These are phyloP conservation scores for Bufotes viridis DNA, from an alignment of 2,797 vertebrate genomes.

Conservation along the genomic window DNA sequence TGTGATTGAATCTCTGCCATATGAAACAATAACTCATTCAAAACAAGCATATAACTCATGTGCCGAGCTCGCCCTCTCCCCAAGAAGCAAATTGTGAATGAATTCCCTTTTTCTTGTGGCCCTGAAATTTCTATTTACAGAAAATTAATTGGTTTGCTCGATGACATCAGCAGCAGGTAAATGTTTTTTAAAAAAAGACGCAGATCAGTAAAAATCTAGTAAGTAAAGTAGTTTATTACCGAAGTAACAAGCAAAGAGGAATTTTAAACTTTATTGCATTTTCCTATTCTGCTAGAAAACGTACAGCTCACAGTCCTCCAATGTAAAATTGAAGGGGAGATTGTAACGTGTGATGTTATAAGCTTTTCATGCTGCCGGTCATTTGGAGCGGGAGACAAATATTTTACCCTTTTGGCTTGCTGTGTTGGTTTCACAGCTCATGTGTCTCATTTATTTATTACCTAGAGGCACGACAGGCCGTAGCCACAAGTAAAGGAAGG, in stretches of 20 bases:
- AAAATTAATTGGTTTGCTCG: slow-evolving; percentile 56
- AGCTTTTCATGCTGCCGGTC: slow-evolving; percentile 30
- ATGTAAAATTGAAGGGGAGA: slow-evolving; percentile 22
- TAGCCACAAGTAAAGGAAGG: slow-evolving; percentile 24
- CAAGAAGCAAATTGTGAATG: slow-evolving; percentile 46
- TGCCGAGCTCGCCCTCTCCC: slow-evolving; percentile 1
- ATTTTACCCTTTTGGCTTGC: slow-evolving; percentile 40
- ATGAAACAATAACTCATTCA: slow-evolving; percentile 51
- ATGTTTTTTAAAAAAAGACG: neutral
- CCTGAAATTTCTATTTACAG: slow-evolving; percentile 46
- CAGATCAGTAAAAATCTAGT: slow-evolving; percentile 18
- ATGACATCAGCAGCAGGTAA: slow-evolving; percentile 46
- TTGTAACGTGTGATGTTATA: slow-evolving; percentile 35
- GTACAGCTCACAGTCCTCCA: neutral
- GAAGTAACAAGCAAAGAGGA: slow-evolving; percentile 35
- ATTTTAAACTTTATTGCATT: slow-evolving; percentile 52
- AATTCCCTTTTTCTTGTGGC: slow-evolving; percentile 47
- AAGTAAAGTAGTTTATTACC: slow-evolving; percentile 43
- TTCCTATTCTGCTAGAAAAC: slow-evolving; percentile 44
- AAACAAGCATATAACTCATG: slow-evolving; percentile 48
- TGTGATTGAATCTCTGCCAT: slow-evolving; percentile 48
- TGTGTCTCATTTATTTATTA: slow-evolving; percentile 52
- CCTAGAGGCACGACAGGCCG: slow-evolving; percentile 11
- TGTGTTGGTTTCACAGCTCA: slow-evolving; percentile 40
- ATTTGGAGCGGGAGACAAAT: slow-evolving; percentile 42